Evolutionary conservation across 2,888 invertebrate genomes (phyloP), one percentile per base, ranked within the genome.

Genomic region (Oscheius sp.): DNA sequence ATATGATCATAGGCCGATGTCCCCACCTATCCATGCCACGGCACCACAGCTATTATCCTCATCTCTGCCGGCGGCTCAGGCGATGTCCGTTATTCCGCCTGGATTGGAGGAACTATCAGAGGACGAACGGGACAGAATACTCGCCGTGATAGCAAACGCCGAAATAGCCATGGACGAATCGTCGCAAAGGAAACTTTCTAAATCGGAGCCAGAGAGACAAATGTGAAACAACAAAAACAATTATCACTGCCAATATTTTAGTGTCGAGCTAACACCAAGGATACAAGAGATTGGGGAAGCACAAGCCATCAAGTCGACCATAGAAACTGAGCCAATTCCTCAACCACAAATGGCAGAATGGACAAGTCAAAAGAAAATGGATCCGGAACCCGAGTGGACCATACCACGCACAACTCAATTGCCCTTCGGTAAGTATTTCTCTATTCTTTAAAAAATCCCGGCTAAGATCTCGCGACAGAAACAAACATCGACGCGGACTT

Each of bases 81-180:
- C 55, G n/a, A 13, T 9, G 13, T 23, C 43, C 7, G 16, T 16
- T 1, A 68, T 73, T 35, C 73, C 77, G 9, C 78, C 78, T 1
- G 88, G 84, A 9, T 61, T 88, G 49, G 86, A 86, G 72, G 81
- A 69, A 85, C 88, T 92, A 80, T 91, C 91, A 71, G 91, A 91
- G 66, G 92, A 92, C 80, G 92, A 92, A 85, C 89, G 91, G 64
- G 90, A 91, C 72, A 90, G 91, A 87, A 92, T 92, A 68, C 90
- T 91, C 80, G 90, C 91, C 76, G 92, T 92, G n/a, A 92, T 92
- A 91, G 91, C 91, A 58, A 90, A 92, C 83, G 92, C 92, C 53
- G 91, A 91, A 78, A 84, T 90, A 80, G 76, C 25, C 6, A 56
- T 53, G 43, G 55, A 25, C n/a, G 52, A 58, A 21, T 12, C 49